Base-by-base conservation (phyloP, 2,113 vertebrate species). In the Neodon shergylaensis region DNA sequence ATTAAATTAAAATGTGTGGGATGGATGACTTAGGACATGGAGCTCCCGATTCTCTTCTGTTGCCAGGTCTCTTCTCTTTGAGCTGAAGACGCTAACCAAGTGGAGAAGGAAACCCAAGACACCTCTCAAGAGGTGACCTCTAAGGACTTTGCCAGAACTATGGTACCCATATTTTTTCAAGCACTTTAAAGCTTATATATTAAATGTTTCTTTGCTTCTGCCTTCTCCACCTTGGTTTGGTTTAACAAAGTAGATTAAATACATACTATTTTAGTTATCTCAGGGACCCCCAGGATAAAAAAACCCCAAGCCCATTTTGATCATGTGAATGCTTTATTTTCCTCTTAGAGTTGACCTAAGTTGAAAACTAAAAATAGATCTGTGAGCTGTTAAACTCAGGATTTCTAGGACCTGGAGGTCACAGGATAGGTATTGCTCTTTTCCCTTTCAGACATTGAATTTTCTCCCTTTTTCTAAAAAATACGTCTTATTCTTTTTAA, bases 271-370 rank as follows among this genome's bases (percentile, higher is more conserved):
- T 92, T 78, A 73, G 79, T 87, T 76, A 85, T 81, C 52, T 68
- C 87, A 58, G 82, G 24, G 70, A 88, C 82, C 89, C 81, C 88
- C 61, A 92, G 78, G 94, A 31, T 85, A 88, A 91, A 92, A 74
- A 83, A 24, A 19, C 1, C 72, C 16, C 1, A 5, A 70, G 52
- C 7, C 17, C 52, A 65, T 85, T 88, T 87, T 86, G 24, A 61
- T 84, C 68, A 54, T 49, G n/a, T 47, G 65, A 94, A 49, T 4
- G 7, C 65, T 82, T 85, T 68, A 73, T 70, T 93, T 88, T 92
- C 33, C 65, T 92, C 74, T 79, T 90, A 81, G 42, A 61, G 33
- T 36, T 12, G 65, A 81, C 86, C 63, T 89, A 61, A n/a, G 13
- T 31, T 94, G 24, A 19, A 33, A 91, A 88, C n/a, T 42, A 61